Base-by-base conservation (phyloP, 2,797 vertebrate genomes). In the Peromyscus eremicus region DNA sequence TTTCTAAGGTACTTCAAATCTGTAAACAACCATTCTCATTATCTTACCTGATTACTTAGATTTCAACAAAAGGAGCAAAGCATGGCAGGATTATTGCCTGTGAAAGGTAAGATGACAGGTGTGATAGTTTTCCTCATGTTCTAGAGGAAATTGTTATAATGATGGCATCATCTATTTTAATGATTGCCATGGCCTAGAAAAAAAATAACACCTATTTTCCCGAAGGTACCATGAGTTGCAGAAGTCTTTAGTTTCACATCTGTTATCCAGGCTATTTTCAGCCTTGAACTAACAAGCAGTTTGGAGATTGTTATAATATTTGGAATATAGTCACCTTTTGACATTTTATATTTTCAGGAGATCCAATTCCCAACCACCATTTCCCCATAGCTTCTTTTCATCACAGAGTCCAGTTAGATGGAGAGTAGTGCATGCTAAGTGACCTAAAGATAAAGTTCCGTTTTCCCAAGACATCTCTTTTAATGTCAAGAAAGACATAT, bases 231-330 rank as follows among this genome's bases (percentile, higher is more conserved):
- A 37, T 89, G 79, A 89, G 40, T 79, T 91, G 68, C 57, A 91
- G 76, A 94, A 88, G 21, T 1, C 76, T 94, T 94, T 66, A 82
- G n/a, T 88, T 95, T 62, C 34, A 40, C 55, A 93, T 96, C 49
- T 89, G 68, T 60, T 94, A 64, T 95, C 85, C 68, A 40, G 9
- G 40, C 91, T 95, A 82, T 94, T 95, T 97, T 96, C 60, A 66
- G 68, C 55, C 77, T 91, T 85, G 55, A 94, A 66, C 91, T 94
- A 84, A 93, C 71, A 93, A 90, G 84, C 43, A 85, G 77, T 62
- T 82, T 79, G 43, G 73, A 95, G 34, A 75, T n/a, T 88, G 23
- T 91, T 93, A 77, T 94, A 52, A 80, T 83, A 77, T 73, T 71
- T 79, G 55, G 46, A 84, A 85, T 57, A 62, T 57, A 91, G 46